Evolutionary conservation across 2,888 invertebrate species (phyloP).

Genomic region (Rhopalosiphum nymphaeae): DNA sequence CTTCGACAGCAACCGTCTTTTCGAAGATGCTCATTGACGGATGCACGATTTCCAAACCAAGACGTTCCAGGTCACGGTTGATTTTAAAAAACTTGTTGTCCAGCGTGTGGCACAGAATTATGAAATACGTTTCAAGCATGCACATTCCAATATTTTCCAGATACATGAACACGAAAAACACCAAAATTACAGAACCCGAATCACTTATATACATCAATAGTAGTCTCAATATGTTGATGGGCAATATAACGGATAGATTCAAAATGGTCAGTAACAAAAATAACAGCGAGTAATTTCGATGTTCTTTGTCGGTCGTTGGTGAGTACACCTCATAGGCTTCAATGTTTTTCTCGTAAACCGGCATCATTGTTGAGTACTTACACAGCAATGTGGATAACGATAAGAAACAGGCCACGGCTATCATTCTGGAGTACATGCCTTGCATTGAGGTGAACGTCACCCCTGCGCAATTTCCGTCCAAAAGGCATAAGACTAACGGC

Average conservation of each 20-base stretch:
- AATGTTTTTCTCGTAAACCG: not conserved
- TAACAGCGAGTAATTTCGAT: not conserved
- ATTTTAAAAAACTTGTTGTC: not conserved
- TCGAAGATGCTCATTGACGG: not conserved
- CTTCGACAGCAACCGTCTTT: not conserved
- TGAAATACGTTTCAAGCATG: constrained; percentile 54
- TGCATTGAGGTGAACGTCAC: not conserved
- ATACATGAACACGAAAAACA: constrained; percentile 64
- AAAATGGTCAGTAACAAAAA: not conserved
- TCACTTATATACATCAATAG: not conserved
- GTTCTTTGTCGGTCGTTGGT: not conserved
- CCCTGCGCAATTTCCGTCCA: not conserved
- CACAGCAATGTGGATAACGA: not conserved
- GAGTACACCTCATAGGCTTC: not conserved
- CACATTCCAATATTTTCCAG: constrained; percentile 61
- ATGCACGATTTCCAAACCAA: not conserved
- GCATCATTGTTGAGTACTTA: not conserved
- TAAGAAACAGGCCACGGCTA: not conserved
- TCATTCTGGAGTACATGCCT: not conserved
- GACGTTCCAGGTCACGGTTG: constrained; percentile 28
- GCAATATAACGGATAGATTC: not conserved
- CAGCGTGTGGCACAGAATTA: not conserved
- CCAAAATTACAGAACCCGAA: not conserved
- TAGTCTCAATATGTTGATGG: not conserved
- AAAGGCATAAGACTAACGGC: constrained; percentile 6